Conservation (phyloP, 2,113 vertebrate species). For the Nerophis ophidion region DNA sequence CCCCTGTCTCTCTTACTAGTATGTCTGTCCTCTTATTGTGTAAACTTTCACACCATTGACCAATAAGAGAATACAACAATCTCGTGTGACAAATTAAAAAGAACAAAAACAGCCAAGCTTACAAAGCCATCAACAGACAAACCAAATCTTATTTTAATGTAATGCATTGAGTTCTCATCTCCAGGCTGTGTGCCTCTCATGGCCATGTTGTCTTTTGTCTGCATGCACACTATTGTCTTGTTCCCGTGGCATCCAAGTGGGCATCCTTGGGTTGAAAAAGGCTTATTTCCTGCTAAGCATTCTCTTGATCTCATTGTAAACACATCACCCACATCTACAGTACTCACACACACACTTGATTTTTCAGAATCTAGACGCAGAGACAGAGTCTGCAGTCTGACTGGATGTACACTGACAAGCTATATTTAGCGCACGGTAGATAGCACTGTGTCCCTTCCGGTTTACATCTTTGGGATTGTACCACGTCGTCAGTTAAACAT, state of each 20-base stretch:
- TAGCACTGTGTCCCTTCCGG: too few species aligned
- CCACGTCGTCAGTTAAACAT: too few species aligned
- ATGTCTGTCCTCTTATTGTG: too few species aligned
- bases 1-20: too few species aligned
- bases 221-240: conserved; percentile 10
- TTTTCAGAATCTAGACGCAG: conserved; percentile 9
- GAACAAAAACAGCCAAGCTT: too few species aligned
- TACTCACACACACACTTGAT: background rate
- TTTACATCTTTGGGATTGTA: too few species aligned
- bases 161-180: background rate
- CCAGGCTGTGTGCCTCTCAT: conserved; percentile 5
- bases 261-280: conserved; percentile 49
- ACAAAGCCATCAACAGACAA: background rate
- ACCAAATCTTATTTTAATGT: background rate
- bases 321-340: conserved; percentile 11
- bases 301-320: conserved; percentile 57
- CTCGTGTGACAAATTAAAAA: too few species aligned
- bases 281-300: conserved; percentile 48
- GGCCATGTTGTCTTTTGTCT: conserved; percentile 31
- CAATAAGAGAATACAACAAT: background rate
- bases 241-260: conserved; percentile 35
- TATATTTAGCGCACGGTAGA: conserved; percentile 42
- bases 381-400: conserved; percentile 7
- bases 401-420: conserved; percentile 15
- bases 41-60: background rate